These are phyloP conservation scores for Neelides folsomi DNA, from an alignment of 2,888 invertebrate species.

Conservation along the genomic window DNA sequence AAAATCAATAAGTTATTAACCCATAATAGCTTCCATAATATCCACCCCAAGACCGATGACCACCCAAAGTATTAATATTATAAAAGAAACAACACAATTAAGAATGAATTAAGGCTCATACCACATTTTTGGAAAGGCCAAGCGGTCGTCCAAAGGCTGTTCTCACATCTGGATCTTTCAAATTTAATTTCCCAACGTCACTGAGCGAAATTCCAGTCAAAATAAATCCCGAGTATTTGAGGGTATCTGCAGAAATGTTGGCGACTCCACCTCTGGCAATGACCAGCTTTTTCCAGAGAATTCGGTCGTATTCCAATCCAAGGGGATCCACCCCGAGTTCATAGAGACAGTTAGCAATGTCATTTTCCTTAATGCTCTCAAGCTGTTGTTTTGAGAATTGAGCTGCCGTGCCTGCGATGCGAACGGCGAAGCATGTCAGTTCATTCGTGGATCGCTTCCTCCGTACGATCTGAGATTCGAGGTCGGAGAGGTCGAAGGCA, in stretches of 20 bases:
- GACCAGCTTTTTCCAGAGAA: slow-evolving; percentile 26
- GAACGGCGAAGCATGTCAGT: slow-evolving; percentile 23
- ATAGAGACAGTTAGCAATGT: slow-evolving; percentile 23
- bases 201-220: slow-evolving; percentile 20
- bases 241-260: slow-evolving; percentile 8
- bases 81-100: neutral
- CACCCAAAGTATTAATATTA: no score
- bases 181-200: slow-evolving; percentile 20
- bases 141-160: slow-evolving; percentile 21
- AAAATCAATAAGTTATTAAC: no score
- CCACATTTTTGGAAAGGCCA: slow-evolving; percentile 24
- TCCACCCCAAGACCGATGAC: no score
- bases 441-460: slow-evolving; percentile 7
- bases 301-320: slow-evolving; percentile 12
- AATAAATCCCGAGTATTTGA: slow-evolving; percentile 19
- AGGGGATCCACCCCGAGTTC: slow-evolving; percentile 23
- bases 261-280: slow-evolving; percentile 7
- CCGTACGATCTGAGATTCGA: slow-evolving; percentile 24
- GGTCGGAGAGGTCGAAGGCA: slow-evolving; percentile 22
- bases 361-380: slow-evolving; percentile 14
- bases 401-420: slow-evolving; percentile 21
- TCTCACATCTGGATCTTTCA: slow-evolving; percentile 23
- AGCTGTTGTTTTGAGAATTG: slow-evolving; percentile 19
- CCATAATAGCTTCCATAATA: no score
- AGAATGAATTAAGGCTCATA: slow-evolving; percentile 6